Conservation (phyloP, 2,113 vertebrate genomes). For the Vulpes vulpes region DNA sequence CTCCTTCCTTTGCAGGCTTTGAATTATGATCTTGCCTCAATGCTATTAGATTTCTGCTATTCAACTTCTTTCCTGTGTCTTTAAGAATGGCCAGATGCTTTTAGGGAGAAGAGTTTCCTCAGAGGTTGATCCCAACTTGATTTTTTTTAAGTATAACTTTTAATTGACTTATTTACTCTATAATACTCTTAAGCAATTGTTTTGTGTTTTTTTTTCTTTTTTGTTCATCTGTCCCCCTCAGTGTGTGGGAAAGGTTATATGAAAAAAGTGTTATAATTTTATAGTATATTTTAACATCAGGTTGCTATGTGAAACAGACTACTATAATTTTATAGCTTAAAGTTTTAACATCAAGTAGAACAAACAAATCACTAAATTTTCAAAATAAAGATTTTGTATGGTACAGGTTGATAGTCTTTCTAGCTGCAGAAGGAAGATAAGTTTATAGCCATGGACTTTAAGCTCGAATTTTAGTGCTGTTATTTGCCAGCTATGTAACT, state of each 20-base stretch:
- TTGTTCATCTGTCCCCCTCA: background rate
- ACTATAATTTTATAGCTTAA: background rate
- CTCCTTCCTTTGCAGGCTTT: background rate
- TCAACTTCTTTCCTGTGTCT: background rate
- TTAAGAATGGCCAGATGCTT: background rate
- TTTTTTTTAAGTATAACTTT: background rate
- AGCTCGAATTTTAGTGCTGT: background rate
- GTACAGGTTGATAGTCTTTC: background rate
- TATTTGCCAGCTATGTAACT: background rate
- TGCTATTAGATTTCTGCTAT: background rate
- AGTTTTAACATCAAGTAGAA: background rate
- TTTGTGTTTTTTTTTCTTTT: background rate
- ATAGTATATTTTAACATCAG: background rate
- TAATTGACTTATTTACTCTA: background rate
- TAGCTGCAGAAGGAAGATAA: background rate
- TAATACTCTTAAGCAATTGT: background rate
- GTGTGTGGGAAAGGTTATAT: background rate
- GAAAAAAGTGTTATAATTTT: background rate
- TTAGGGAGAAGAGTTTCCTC: background rate
- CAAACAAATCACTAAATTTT: background rate
- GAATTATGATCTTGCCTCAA: background rate
- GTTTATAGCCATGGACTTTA: background rate
- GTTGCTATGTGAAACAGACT: background rate
- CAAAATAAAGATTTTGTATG: background rate
- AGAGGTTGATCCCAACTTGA: background rate